Base-by-base conservation (phyloP, 2,888 invertebrate genomes). In the Cantharis lateralis region DNA sequence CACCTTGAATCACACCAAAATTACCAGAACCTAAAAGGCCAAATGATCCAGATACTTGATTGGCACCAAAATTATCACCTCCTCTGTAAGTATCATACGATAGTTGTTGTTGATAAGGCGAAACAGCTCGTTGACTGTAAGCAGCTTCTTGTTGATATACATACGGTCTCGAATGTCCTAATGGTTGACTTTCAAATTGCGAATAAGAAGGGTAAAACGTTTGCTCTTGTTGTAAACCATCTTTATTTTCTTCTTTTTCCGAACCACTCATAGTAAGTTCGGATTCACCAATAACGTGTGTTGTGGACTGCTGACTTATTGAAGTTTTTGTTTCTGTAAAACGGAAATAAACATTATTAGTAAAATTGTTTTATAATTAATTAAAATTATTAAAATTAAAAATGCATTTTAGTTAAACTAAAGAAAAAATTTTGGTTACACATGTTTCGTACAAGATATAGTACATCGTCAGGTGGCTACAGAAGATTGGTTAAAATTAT, bases 1-100 rank as follows among this genome's bases (percentile, higher is more conserved):
- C 96, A 3, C 96, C 96, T 74, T 93, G 91, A 70, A 96, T 93
- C 0, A 96, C 95, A 0, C 95, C 95, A 84, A 96, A 96, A 87
- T 96, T 96, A 0, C 96, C 96, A 0, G 95, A 95, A 7, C 96
- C 93, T 5, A 96, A 88, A 13, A 95, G 90, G 66, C 92, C 91
- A 18, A 92, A 90, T 82, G 91, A 78, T n/a, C 78, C 64, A 61
- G 77, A 79, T 10, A 74, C 76, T 62, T 81, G 80, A 32, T 70
- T 72, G 13, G 70, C 62, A 5, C 66, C 1, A 82, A 77, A 24
- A 77, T 68, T 10, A 78, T 77, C 79, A 24, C 82, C 78, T 62
- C 84, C 82, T 79, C 86, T 85, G 78, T 84, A 86, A 0, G 82
- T 76, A 68, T 87, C 85, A 75, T 81, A 86, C 7, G 82, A 83